These are phyloP conservation scores for Cavia aperea DNA, from an alignment of 2,113 vertebrate genomes.

Conservation along the genomic window DNA sequence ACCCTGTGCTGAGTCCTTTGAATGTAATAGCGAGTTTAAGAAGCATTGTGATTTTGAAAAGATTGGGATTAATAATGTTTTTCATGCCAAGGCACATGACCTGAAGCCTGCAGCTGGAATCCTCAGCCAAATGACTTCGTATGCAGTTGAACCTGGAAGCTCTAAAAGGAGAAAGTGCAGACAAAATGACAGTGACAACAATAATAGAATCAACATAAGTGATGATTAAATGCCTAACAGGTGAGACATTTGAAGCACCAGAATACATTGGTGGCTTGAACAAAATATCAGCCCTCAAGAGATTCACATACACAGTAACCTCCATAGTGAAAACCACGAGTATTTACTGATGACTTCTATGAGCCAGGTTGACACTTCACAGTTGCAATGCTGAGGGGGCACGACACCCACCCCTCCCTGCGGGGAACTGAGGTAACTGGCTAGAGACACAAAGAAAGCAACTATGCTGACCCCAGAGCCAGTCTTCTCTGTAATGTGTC, in stretches of 20 bases:
- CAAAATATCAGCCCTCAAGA: fast-evolving
- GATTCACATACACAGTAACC: fast-evolving
- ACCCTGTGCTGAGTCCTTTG: not conserved
- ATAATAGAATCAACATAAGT: not conserved
- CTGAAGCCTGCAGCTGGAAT: not conserved
- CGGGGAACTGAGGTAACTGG: not conserved
- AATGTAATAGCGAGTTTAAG: constrained; percentile 21
- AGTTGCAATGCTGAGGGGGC: not conserved
- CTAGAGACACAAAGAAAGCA: not conserved
- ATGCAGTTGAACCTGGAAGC: not conserved
- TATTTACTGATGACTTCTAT: not conserved
- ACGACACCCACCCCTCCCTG: not conserved
- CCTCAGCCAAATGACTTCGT: not conserved
- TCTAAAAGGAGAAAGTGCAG: not conserved
- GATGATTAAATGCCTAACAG: not conserved
- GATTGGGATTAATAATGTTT: not conserved
- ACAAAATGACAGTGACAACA: not conserved
- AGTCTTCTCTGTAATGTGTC: not conserved
- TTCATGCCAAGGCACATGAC: not conserved
- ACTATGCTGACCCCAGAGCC: not conserved
- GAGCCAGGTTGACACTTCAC: not conserved
- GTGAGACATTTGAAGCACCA: not conserved
- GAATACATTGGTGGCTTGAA: not conserved
- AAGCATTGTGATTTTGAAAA: not conserved
- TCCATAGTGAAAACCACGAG: not conserved